These are phyloP conservation scores for Trypoxylus dichotomus DNA, from an alignment of 1,140 invertebrate species.

Conservation along the genomic window DNA sequence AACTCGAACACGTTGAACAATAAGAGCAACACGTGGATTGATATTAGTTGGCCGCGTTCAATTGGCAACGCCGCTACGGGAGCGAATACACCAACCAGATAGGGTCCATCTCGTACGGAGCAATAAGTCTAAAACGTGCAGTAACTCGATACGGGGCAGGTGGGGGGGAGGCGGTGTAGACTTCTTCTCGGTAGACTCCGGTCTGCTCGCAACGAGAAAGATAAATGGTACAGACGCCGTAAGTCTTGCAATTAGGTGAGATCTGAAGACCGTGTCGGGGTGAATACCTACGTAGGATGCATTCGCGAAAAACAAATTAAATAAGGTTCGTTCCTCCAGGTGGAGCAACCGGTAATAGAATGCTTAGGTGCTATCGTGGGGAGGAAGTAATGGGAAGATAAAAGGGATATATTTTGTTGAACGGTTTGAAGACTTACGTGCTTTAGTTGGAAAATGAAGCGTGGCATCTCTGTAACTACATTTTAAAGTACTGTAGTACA, in stretches of 20 bases:
- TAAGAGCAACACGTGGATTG: not conserved
- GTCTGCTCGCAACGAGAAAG: not conserved
- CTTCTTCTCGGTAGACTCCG: not conserved
- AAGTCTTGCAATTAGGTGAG: slow-evolving; percentile 1
- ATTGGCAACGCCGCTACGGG: not conserved
- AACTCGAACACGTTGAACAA: not conserved
- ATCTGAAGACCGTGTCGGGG: not conserved
- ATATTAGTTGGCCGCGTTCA: not conserved
- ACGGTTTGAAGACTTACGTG: too few relatives aligned
- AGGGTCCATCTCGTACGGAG: not conserved
- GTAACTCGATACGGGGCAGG: too few relatives aligned
- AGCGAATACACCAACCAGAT: not conserved
- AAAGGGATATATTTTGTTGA: too few relatives aligned
- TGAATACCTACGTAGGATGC: not conserved
- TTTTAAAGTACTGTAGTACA: too few relatives aligned
- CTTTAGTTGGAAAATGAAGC: too few relatives aligned
- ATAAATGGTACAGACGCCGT: not conserved
- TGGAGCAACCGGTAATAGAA: too few relatives aligned
- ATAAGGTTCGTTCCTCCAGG: too few relatives aligned
- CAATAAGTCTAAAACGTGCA: not conserved
- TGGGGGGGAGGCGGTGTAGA: not conserved
- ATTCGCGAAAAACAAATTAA: too few relatives aligned
- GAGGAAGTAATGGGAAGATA: too few relatives aligned
- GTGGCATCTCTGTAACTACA: too few relatives aligned
- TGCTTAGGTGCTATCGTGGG: too few relatives aligned